Conservation (phyloP, 2,113 vertebrate genomes). For the Pontoporia blainvillei region DNA sequence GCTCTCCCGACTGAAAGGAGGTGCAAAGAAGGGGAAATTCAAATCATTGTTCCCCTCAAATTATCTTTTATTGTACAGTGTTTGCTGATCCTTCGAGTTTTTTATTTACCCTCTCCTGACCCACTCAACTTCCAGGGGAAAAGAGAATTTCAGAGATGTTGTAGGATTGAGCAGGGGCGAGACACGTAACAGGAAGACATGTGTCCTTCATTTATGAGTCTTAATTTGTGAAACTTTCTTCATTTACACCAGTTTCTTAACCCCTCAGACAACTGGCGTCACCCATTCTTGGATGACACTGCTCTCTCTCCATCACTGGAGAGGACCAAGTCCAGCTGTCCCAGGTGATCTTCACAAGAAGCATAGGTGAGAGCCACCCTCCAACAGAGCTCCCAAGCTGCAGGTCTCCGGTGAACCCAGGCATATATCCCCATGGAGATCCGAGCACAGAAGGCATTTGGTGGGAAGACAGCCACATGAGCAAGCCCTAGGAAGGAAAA, state of each 20-base stretch:
- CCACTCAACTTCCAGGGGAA: background rate
- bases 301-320: background rate
- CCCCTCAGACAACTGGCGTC: background rate
- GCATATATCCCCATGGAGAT: rapidly evolving
- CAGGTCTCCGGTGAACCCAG: too few species aligned
- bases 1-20: background rate
- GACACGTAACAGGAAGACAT: background rate
- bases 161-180: background rate
- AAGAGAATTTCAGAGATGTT: background rate
- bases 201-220: background rate
- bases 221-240: background rate
- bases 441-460: background rate
- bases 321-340: too few species aligned
- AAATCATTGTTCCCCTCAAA: background rate
- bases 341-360: background rate
- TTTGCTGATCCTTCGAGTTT: background rate
- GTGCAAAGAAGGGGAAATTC: background rate
- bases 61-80: background rate
- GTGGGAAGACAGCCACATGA: background rate
- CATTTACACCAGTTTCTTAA: background rate
- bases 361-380: background rate
- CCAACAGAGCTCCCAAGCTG: background rate
- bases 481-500: background rate
- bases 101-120: background rate
- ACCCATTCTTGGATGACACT: background rate